Evolutionary conservation across 2,113 vertebrate species (phyloP).

Genomic region (Hemichromis elongatus): DNA sequence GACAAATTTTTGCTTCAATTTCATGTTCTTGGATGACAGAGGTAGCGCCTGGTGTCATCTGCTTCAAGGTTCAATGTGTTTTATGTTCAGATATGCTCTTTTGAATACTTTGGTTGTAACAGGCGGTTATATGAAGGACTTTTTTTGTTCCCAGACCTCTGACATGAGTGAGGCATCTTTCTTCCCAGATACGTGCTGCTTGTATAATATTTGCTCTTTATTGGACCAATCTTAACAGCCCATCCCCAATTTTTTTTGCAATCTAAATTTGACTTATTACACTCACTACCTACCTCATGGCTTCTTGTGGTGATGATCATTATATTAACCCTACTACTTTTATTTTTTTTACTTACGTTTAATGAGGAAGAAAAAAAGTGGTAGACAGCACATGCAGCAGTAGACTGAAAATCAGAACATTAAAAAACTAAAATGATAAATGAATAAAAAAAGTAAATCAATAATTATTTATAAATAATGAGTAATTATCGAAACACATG

Average conservation of each 20-base stretch:
- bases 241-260: no score
- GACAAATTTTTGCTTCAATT: not conserved
- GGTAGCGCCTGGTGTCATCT: not conserved
- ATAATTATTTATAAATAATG: not conserved
- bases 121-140: not conserved
- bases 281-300: not conserved
- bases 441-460: not conserved
- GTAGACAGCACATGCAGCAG: not conserved
- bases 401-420: not conserved
- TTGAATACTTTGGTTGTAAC: not conserved
- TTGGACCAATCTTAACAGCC: no score
- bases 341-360: not conserved
- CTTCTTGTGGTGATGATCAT: not conserved
- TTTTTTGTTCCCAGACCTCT: no score
- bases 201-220: no score
- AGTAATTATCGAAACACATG: not conserved
- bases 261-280: no score
- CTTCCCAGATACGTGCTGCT: not conserved
- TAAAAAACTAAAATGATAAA: not conserved
- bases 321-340: not conserved
- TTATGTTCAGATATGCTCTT: not conserved
- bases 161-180: no score
- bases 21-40: not conserved
- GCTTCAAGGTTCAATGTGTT: no score
- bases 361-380: not conserved